These are phyloP conservation scores for Halcyon badia DNA, from an alignment of 2,797 vertebrate genomes.

Conservation along the genomic window DNA sequence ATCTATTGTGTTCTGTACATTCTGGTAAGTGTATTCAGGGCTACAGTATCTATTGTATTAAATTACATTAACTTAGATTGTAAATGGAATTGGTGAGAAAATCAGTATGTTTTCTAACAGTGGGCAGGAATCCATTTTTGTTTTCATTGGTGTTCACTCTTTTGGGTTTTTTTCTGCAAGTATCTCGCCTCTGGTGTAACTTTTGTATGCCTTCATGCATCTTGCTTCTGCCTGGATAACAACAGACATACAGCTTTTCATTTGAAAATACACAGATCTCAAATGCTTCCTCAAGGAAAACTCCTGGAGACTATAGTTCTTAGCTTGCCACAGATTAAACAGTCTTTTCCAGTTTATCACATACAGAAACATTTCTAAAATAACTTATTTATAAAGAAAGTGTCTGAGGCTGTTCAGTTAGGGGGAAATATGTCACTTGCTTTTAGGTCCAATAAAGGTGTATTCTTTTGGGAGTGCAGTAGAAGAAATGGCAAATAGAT, in stretches of 20 bases:
- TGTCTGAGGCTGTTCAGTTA: neutral
- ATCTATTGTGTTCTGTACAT: neutral
- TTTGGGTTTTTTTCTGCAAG: neutral
- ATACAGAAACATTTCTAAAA: neutral
- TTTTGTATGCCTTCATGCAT: neutral
- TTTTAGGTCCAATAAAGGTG: slow-evolving; percentile 43
- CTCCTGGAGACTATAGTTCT: neutral
- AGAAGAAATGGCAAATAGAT: slow-evolving; percentile 43
- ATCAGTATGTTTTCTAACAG: neutral
- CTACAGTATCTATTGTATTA: neutral
- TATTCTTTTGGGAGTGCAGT: slow-evolving; percentile 2
- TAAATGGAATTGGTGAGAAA: neutral
- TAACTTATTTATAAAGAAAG: slow-evolving; percentile 36
- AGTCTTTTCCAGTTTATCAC: neutral
- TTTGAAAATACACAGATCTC: neutral
- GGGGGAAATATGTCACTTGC: slow-evolving; percentile 17
- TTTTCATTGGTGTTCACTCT: neutral
- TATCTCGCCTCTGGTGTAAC: neutral
- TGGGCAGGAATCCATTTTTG: neutral
- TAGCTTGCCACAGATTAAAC: neutral
- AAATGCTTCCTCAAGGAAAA: neutral
- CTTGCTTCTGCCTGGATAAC: neutral
- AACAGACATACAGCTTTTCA: neutral
- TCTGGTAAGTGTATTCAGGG: neutral
- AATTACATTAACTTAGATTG: neutral